Conservation (phyloP, 2,113 vertebrate genomes). For the Solea senegalensis region DNA sequence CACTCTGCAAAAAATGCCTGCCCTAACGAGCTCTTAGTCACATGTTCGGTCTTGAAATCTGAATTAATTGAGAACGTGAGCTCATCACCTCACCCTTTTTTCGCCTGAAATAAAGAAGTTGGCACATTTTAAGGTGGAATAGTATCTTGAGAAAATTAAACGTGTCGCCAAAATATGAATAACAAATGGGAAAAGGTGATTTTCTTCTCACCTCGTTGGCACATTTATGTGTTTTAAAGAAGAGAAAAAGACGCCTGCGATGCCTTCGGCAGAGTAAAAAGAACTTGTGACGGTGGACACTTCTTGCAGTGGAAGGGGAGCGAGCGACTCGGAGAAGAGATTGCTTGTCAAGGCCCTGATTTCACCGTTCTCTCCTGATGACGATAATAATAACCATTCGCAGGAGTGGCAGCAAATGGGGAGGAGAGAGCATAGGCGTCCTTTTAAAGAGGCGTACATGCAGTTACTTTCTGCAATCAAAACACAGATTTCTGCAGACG, state of each 20-base stretch:
- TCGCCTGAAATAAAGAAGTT: too few species aligned
- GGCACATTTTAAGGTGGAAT: too few species aligned
- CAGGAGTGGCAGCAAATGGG: slow-evolving; percentile 73
- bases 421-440: slow-evolving; percentile 57
- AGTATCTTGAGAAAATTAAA: too few species aligned
- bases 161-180: too few species aligned
- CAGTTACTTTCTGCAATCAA: slow-evolving; percentile 81
- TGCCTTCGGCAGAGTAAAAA: background rate
- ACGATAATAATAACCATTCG: slow-evolving; percentile 81
- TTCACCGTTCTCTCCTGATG: slow-evolving; percentile 76
- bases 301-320: slow-evolving; percentile 69
- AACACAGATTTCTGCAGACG: slow-evolving; percentile 74
- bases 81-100: background rate
- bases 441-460: slow-evolving; percentile 74
- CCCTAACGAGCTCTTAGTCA: background rate
- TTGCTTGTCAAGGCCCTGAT: slow-evolving; percentile 80
- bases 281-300: slow-evolving; percentile 1
- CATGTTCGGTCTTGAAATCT: background rate
- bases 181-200: background rate
- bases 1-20: slow-evolving; percentile 47
- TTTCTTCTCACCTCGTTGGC: background rate
- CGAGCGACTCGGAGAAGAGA: slow-evolving; percentile 67
- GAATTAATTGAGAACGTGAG: slow-evolving; percentile 1
- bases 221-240: background rate
- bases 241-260: background rate